phyloP scores from a whole-genome alignment of 2,797 vertebrate genomes.

The Neosalanx taihuensis region DNA sequence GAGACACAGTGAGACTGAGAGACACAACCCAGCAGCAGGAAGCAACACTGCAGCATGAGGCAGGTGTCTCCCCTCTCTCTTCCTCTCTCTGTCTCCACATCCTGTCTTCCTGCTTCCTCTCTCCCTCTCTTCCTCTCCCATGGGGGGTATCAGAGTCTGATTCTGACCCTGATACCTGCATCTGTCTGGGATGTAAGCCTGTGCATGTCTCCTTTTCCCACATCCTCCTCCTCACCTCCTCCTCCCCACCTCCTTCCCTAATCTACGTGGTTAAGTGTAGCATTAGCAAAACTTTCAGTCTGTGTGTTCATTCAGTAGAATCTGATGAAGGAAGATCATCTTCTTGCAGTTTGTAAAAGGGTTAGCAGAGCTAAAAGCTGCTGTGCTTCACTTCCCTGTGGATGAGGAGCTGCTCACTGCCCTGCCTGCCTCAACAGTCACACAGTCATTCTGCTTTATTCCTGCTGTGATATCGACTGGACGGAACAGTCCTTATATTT shows the following conservation, averaged over 20 bases:
- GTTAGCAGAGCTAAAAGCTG: not conserved
- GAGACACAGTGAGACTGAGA: too few species aligned
- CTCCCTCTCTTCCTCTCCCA: slow-evolving; percentile 13
- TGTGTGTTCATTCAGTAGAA: slow-evolving; percentile 28
- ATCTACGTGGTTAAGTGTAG: slow-evolving; percentile 29
- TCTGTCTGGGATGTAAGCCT: not conserved
- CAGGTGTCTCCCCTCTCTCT: slow-evolving; percentile 44
- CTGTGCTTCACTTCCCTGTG: slow-evolving; percentile 31
- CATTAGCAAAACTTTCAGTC: slow-evolving; percentile 33
- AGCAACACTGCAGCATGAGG: slow-evolving; percentile 42
- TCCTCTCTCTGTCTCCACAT: slow-evolving; percentile 42
- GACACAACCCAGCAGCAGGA: too few species aligned
- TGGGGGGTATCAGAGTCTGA: slow-evolving; percentile 15
- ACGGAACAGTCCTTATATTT: too few species aligned
- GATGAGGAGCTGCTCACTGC: slow-evolving; percentile 33
- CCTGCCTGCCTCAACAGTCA: slow-evolving; percentile 8
- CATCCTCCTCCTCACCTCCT: slow-evolving; percentile 52
- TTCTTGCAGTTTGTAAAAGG: slow-evolving; percentile 45
- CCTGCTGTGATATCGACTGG: not conserved
- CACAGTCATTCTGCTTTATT: not conserved
- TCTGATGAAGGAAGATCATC: slow-evolving; percentile 30
- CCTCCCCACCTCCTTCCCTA: slow-evolving; percentile 60
- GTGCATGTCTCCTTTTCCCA: slow-evolving; percentile 48
- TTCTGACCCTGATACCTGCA: not conserved
- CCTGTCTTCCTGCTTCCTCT: slow-evolving; percentile 35